Base-by-base conservation (phyloP, 2,888 invertebrate genomes). In the Pyrochroa serraticornis region DNA sequence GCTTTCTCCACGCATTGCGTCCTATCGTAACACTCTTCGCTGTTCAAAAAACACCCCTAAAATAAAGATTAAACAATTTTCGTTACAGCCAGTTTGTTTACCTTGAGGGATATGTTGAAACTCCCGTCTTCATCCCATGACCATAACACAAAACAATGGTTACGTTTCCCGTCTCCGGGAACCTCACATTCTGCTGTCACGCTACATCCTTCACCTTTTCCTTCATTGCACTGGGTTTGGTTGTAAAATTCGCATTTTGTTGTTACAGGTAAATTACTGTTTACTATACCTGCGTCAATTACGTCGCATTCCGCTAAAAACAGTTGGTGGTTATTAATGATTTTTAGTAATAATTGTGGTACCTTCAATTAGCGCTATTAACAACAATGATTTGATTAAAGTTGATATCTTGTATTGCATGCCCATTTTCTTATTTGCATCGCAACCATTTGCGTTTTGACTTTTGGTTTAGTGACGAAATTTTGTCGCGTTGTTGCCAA, bases 41-140 rank as follows among this genome's bases (percentile, higher is more conserved):
- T 89, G 71, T 92, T 88, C 42, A 93, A 81, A 78, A 96, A 96
- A 74, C 96, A 96, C 50, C 96, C 96, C 85, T 95, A 85, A 65
- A 78, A 77, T 39, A 55, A 7, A 30, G 34, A 1, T 41, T 39
- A 39, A 34, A 5, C 39, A 48, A 33, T 7, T 14, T 37, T 42
- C 1, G 35, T 5, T 33, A 22, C 33, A 47, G 22, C 31, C 42
- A 38, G 37, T n/a, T 50, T 36, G 45, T 57, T 41, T 69, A 78
- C 77, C 73, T 78, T 77, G 58, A 79, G 70, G 33, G 75, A 70
- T 6, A 79, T 72, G 56, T 74, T 75, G 39, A 66, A 55, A 7
- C 83, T 84, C 73, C 89, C 88, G 35, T 88, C 87, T 70, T 85
- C 86, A 69, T 85, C 84, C 35, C 82, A 85, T 55, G 87, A 84